Conservation (phyloP, 2,797 vertebrate species). For the Eupleurogrammus muticus region DNA sequence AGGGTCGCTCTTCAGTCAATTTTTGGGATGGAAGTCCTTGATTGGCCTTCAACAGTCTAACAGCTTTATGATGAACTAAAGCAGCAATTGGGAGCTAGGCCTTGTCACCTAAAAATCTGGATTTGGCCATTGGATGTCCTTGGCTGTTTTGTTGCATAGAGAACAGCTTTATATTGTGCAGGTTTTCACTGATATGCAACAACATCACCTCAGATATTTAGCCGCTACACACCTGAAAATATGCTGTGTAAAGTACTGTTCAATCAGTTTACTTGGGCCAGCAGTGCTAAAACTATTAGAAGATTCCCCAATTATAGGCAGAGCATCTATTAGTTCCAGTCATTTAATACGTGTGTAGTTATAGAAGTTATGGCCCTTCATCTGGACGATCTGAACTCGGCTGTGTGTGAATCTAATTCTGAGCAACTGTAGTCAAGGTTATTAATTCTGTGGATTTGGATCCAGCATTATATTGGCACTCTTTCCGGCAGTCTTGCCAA, state of each 20-base stretch:
- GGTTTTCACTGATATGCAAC: background rate
- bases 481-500: constrained; percentile 44
- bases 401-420: constrained; percentile 39
- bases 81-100: constrained; percentile 1
- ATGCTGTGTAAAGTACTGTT: background rate
- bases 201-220: background rate
- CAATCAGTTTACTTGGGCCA: constrained; percentile 11
- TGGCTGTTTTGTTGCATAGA: background rate
- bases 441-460: constrained; percentile 53
- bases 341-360: constrained; percentile 32
- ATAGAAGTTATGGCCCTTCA: constrained; percentile 35
- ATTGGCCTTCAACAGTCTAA: constrained; percentile 14
- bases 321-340: constrained; percentile 32
- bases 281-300: background rate
- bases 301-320: background rate
- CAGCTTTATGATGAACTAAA: constrained; percentile 30
- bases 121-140: constrained; percentile 1
- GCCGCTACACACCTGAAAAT: background rate
- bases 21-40: constrained; percentile 10
- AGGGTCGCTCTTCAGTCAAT: background rate
- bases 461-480: constrained; percentile 38
- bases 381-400: constrained; percentile 28
- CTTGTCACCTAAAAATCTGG: constrained; percentile 23
- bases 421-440: constrained; percentile 46
- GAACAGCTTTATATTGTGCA: background rate